These are phyloP conservation scores for Camponotus pennsylvanicus DNA, from an alignment of 1,140 invertebrate genomes.

Conservation along the genomic window DNA sequence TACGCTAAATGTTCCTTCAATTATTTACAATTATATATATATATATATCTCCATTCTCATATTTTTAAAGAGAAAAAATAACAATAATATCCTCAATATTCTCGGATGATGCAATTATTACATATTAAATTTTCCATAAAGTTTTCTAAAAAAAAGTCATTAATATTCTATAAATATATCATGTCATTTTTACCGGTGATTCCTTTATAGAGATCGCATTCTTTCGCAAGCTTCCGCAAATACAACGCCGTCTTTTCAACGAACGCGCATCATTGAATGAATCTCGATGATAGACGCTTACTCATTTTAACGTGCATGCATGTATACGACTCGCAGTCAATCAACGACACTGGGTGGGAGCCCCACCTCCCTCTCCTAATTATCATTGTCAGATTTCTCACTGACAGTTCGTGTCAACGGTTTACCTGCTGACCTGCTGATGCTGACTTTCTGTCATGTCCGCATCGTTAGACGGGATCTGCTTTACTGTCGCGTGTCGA, in stretches of 20 bases:
- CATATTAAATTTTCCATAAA: neutral
- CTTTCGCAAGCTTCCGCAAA: conserved; percentile 15
- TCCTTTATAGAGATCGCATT: neutral
- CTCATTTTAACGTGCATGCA: conserved; percentile 30
- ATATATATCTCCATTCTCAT: neutral
- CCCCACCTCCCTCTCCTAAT: conserved; percentile 29
- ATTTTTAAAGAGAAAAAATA: neutral
- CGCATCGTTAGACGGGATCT: conserved; percentile 35
- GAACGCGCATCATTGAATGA: conserved; percentile 68
- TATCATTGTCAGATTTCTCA: conserved; percentile 61
- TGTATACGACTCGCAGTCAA: conserved; percentile 1
- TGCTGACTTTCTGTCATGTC: conserved; percentile 20
- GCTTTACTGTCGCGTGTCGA: conserved; percentile 44
- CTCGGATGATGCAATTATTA: neutral
- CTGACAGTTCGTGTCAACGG: conserved; percentile 60
- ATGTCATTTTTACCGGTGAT: neutral
- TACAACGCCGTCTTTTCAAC: conserved; percentile 1
- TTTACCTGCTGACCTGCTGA: conserved; percentile 62
- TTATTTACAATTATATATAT: neutral
- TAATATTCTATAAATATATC: neutral
- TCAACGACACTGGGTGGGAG: too few relatives aligned
- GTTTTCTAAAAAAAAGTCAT: neutral
- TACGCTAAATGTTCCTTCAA: neutral
- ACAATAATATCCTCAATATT: neutral
- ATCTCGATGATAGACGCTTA: conserved; percentile 60